These are phyloP conservation scores for Eretmochelys imbricata DNA, from an alignment of 2,113 vertebrate species.

Conservation along the genomic window DNA sequence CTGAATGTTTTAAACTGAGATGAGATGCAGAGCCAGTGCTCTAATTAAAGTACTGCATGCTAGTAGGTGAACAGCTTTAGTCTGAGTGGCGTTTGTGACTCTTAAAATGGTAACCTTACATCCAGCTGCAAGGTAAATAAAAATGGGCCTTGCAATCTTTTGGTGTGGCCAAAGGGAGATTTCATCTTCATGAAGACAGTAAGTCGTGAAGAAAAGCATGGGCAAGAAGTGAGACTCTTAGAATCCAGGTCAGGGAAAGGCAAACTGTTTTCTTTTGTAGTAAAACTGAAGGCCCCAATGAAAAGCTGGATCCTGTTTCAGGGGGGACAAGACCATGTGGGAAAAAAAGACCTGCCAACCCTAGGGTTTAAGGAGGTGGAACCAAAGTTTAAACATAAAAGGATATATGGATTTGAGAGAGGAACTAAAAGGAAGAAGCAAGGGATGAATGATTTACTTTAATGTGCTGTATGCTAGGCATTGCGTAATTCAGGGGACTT, in stretches of 20 bases:
- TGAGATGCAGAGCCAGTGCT: not conserved
- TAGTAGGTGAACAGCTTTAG: not conserved
- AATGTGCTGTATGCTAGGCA: not conserved
- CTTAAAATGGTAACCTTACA: not conserved
- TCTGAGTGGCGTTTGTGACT: not conserved
- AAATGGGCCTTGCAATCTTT: not conserved
- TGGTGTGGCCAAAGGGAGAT: not conserved
- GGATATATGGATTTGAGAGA: not conserved
- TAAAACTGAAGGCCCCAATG: not conserved
- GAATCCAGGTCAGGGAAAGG: not conserved
- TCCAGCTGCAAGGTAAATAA: not conserved
- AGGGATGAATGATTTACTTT: not conserved
- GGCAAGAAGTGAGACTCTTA: not conserved
- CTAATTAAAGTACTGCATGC: not conserved
- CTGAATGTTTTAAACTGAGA: not conserved
- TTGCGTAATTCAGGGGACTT: not conserved
- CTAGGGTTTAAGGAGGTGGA: not conserved
- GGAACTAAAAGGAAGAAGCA: not conserved
- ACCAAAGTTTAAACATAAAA: not conserved
- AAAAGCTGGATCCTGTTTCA: not conserved
- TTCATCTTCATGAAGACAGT: not conserved
- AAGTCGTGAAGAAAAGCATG: not conserved
- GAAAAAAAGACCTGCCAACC: not conserved
- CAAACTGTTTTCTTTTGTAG: not conserved
- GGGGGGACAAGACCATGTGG: not conserved